These are phyloP conservation scores for Melieria picta DNA, from an alignment of 2,888 invertebrate genomes.

Conservation along the genomic window DNA sequence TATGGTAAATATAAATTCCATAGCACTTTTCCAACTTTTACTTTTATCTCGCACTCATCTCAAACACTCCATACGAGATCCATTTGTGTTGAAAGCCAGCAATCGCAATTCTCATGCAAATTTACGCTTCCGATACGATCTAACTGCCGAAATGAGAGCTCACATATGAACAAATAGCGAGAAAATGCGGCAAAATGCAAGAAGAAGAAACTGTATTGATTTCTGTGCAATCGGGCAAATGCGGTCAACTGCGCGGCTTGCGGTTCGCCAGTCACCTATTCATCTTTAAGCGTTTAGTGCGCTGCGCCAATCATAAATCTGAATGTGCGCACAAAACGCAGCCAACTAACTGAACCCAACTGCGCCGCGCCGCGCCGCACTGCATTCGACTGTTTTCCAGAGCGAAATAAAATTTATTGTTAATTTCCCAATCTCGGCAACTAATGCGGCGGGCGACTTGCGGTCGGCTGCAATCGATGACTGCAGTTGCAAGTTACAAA, in stretches of 20 bases:
- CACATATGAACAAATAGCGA: neutral
- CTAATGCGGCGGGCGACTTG: constrained; percentile 14
- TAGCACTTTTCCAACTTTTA: too few species aligned
- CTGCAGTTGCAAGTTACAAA: constrained; percentile 8
- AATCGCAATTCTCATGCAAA: constrained; percentile 29
- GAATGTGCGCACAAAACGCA: constrained; percentile 16
- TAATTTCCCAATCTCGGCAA: constrained; percentile 22
- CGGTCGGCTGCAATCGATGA: constrained; percentile 12
- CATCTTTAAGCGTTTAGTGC: constrained; percentile 15
- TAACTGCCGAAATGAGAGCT: neutral
- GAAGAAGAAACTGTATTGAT: constrained; percentile 5
- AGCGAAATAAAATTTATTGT: constrained; percentile 19
- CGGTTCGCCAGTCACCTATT: neutral
- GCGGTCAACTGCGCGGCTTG: neutral
- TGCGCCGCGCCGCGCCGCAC: constrained; percentile 2
- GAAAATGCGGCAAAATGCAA: neutral
- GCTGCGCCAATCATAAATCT: constrained; percentile 29
- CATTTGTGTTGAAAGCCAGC: neutral
- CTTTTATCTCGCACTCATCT: too few species aligned
- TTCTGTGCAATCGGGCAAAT: neutral
- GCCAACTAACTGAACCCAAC: neutral
- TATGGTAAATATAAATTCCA: too few species aligned
- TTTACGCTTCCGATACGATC: constrained; percentile 12
- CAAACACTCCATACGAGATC: too few species aligned
- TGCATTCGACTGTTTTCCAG: constrained; percentile 3